phyloP scores from a whole-genome alignment of 2,113 vertebrate species.

The Cyphomyrus plagiostoma region DNA sequence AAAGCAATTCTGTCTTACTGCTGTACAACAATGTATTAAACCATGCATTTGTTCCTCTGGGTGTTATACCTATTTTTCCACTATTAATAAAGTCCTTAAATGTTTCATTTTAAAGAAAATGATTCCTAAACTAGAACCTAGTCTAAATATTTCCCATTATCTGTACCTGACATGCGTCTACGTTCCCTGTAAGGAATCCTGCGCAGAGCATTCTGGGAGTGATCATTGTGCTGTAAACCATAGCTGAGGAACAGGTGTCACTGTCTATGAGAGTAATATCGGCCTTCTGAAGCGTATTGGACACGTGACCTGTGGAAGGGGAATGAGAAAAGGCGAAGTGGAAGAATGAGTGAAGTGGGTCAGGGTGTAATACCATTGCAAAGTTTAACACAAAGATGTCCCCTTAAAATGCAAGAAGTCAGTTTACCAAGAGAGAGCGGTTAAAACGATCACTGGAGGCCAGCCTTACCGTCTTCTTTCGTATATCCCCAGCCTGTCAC shows the following conservation, averaged over 20 bases:
- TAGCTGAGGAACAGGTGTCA: conserved; percentile 55
- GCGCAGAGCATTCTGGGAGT: conserved; percentile 80
- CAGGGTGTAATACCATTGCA: neutral
- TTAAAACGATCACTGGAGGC: neutral
- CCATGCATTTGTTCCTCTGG: neutral
- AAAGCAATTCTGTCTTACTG: neutral
- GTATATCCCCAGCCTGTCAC: conserved; percentile 82
- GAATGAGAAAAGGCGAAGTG: neutral
- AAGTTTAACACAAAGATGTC: neutral
- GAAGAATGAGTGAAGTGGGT: neutral
- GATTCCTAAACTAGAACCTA: neutral
- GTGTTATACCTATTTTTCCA: neutral
- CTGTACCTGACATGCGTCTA: conserved; percentile 86
- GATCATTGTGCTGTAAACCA: conserved; percentile 60
- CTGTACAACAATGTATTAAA: neutral
- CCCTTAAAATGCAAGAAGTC: neutral
- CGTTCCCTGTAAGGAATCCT: conserved; percentile 59
- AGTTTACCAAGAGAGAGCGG: neutral
- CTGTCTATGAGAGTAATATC: conserved; percentile 58
- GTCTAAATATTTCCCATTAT: neutral
- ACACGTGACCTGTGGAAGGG: conserved; percentile 59
- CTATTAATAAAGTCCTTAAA: neutral
- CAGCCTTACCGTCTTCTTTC: conserved; percentile 46
- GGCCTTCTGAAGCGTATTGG: conserved; percentile 70
- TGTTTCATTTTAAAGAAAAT: neutral